These are phyloP conservation scores for Abramis brama DNA, from an alignment of 2,113 vertebrate species.

Conservation along the genomic window DNA sequence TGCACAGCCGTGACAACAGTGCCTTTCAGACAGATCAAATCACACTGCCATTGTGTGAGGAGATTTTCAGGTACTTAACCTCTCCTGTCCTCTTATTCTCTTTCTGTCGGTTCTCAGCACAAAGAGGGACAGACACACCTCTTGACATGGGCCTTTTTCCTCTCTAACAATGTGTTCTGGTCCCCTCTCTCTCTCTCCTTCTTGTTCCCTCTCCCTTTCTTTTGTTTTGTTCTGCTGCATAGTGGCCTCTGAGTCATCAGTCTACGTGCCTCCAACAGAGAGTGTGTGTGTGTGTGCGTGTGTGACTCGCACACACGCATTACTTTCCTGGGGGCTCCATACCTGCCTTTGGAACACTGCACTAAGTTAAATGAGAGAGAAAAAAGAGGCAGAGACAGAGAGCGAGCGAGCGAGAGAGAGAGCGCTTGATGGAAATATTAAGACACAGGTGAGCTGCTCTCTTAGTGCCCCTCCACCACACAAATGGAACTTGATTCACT, in stretches of 20 bases:
- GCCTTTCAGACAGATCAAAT: slow-evolving; percentile 44
- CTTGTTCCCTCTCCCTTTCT: slow-evolving; percentile 10
- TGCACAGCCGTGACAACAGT: slow-evolving; percentile 26
- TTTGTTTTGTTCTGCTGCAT: slow-evolving; percentile 20
- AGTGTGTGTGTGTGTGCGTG: not conserved
- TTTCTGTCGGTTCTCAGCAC: slow-evolving; percentile 13
- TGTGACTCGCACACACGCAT: slow-evolving; percentile 22
- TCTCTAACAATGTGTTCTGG: slow-evolving; percentile 38
- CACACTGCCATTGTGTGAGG: slow-evolving; percentile 39
- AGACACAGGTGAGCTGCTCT: slow-evolving; percentile 36
- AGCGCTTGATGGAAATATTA: slow-evolving; percentile 25
- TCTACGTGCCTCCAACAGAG: slow-evolving; percentile 22
- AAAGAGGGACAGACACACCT: slow-evolving; percentile 13
- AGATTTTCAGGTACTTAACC: slow-evolving; percentile 37
- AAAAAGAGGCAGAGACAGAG: not conserved
- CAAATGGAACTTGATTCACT: slow-evolving; percentile 35
- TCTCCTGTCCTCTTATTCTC: slow-evolving; percentile 31
- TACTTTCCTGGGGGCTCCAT: slow-evolving; percentile 21
- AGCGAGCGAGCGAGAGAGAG: not conserved
- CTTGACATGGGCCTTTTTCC: slow-evolving; percentile 36
- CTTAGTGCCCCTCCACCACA: not conserved
- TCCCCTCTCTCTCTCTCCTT: slow-evolving; percentile 20
- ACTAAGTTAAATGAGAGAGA: slow-evolving; percentile 41
- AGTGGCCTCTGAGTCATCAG: slow-evolving; percentile 39
- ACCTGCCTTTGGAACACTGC: slow-evolving; percentile 40